A percentile compares a stretch with the other conserved stretches of the same genome.
Conservation (phyloP, 2,888 invertebrate genomes). For the Philaethria dido region DNA sequence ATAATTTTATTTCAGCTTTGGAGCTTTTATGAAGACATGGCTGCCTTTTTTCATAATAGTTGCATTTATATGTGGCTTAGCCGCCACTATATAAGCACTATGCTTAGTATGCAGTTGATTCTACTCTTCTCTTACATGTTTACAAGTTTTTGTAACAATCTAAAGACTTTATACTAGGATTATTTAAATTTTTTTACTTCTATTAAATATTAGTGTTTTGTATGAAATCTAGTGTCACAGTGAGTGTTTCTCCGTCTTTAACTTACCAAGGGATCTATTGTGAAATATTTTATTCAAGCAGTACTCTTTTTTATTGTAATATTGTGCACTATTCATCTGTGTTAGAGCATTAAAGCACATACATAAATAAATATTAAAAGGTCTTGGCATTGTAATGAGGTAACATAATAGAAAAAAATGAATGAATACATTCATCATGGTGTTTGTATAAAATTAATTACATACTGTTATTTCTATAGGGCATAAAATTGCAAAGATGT, state of each 20-base stretch:
- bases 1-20: slow-evolving; percentile 75
- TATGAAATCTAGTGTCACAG: neutral
- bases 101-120: neutral
- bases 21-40: slow-evolving; percentile 92
- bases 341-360: slow-evolving; percentile 5
- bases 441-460: neutral
- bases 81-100: slow-evolving; percentile 62
- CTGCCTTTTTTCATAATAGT: slow-evolving; percentile 87
- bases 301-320: slow-evolving; percentile 5
- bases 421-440: neutral
- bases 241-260: neutral
- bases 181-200: slow-evolving; percentile 14
- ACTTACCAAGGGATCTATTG: slow-evolving; percentile 9
- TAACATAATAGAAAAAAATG: neutral
- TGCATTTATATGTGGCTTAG: slow-evolving; percentile 64
- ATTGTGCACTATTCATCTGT: slow-evolving; percentile 5
- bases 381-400: neutral
- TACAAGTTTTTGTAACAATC: slow-evolving; percentile 17
- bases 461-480: neutral
- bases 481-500: neutral
- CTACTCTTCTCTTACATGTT: slow-evolving; percentile 14
- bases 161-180: slow-evolving; percentile 18
- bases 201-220: neutral
- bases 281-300: neutral
- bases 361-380: neutral